Percentiles rank a stretch among this genome's conserved stretches.
Evolutionary conservation across 2,113 vertebrate genomes (phyloP).

Genomic region (Percopsis transmontana): DNA sequence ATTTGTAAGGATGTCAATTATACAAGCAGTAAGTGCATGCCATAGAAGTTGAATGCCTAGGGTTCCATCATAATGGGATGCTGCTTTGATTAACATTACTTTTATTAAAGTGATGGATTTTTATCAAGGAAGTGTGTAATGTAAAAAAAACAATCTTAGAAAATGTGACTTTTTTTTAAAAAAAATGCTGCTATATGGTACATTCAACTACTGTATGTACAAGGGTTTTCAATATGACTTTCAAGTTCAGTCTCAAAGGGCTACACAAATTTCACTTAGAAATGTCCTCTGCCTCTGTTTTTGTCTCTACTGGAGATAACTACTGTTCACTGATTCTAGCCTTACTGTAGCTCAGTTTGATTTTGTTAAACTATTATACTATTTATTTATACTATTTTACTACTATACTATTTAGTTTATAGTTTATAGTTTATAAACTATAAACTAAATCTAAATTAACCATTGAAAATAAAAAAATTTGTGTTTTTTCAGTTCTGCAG

Average conservation of each 20-base stretch:
- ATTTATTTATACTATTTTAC: too few species aligned
- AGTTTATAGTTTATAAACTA: too few species aligned
- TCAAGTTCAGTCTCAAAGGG: background rate
- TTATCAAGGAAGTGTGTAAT: background rate
- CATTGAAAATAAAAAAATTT: too few species aligned
- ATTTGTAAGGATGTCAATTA: slow-evolving; percentile 13
- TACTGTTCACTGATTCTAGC: too few species aligned
- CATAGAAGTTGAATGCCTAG: slow-evolving; percentile 25
- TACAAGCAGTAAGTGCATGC: slow-evolving; percentile 22
- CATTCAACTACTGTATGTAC: background rate
- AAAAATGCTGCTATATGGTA: background rate
- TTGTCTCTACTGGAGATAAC: too few species aligned
- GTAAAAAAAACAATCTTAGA: background rate
- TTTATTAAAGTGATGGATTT: background rate
- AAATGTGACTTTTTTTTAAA: background rate
- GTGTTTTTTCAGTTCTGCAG: background rate
- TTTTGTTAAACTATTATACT: too few species aligned
- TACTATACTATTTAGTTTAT: too few species aligned
- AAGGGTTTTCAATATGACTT: background rate
- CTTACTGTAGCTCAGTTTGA: too few species aligned
- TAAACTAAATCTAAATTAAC: too few species aligned
- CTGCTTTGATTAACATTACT: slow-evolving; percentile 18
- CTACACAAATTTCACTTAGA: too few species aligned
- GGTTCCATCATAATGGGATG: slow-evolving; percentile 3
- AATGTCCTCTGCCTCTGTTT: too few species aligned